Base-by-base conservation (phyloP, 2,888 invertebrate species). In the Aleiodes leptofemur region DNA sequence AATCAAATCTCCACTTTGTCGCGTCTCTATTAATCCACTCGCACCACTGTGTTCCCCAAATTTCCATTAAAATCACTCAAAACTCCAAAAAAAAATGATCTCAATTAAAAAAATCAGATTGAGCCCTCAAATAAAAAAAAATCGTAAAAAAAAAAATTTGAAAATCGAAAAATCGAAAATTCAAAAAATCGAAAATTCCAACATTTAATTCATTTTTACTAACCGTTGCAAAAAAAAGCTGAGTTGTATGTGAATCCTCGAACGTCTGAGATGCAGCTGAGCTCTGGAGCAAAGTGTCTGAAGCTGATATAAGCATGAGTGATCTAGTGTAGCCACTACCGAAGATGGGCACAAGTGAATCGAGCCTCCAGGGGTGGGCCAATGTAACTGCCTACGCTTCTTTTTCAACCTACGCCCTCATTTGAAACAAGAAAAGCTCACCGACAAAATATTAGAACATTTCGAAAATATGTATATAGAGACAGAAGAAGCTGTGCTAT, bases 361-460 rank as follows among this genome's bases (percentile, higher is more conserved):
- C 80, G 86, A 87, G 85, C 86, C 84, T 87, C 87, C 86, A 88
- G 87, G 87, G 87, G 84, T 87, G 84, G 84, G 85, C 87, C 86
- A 87, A 84, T 81, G 82, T 77, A 73, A 82, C 86, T 85, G 83
- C 88, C 87, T 87, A 88, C 88, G 86, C 85, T 73, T 34, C 74
- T 51, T 72, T 76, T 56, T 16, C 71, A 51, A 55, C 73, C 73
- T 73, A 73, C 74, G 70, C 74, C 59, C 71, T 23, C 70, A 55
- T 59, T 70, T 57, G 72, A 23, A 23, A 23, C 82, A 73, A 78
- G 79, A 80, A 82, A 59, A 79, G 77, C 81, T 73, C 82, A 78
- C 23, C 23, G 23, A 23, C 23, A 80, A 81, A 80, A 80, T 81
- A 79, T 79, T 79, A 77, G 78, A 78, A 77, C 78, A 80, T 77